These are phyloP conservation scores for Camarhynchus parvulus DNA, from an alignment of 2,113 vertebrate genomes.

Conservation along the genomic window DNA sequence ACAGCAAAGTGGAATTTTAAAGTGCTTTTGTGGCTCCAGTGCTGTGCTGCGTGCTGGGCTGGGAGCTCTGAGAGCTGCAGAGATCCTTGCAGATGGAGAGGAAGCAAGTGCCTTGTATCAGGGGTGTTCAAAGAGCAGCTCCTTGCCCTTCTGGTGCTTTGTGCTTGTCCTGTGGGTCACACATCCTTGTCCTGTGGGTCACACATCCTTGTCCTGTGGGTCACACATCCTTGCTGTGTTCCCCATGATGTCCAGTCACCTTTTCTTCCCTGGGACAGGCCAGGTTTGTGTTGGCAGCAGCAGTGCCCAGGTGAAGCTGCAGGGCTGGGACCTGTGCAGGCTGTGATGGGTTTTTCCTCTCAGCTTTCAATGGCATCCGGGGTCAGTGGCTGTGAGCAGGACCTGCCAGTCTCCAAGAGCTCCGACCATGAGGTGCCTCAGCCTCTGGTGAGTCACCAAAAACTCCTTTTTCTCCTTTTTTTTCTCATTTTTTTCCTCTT, in stretches of 20 bases:
- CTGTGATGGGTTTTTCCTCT: not conserved
- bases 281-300: not conserved
- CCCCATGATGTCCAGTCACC: not conserved
- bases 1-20: not conserved
- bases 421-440: not conserved
- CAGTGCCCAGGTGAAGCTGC: not conserved
- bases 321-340: accelerated
- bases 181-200: not conserved
- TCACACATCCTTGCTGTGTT: not conserved
- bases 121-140: not conserved
- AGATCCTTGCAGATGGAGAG: not conserved
- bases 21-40: not conserved
- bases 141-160: not conserved
- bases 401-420: not conserved
- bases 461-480: not conserved
- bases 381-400: slow-evolving; percentile 50
- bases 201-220: not conserved
- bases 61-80: not conserved
- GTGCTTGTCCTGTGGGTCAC: not conserved
- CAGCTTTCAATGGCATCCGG: slow-evolving; percentile 66
- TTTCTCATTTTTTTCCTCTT: too few relatives aligned
- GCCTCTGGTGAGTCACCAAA: slow-evolving; percentile 59
- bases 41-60: not conserved
- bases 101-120: not conserved
- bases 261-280: not conserved